Base-by-base conservation (phyloP, 2,797 vertebrate species). In the Brachyalestes nurse region DNA sequence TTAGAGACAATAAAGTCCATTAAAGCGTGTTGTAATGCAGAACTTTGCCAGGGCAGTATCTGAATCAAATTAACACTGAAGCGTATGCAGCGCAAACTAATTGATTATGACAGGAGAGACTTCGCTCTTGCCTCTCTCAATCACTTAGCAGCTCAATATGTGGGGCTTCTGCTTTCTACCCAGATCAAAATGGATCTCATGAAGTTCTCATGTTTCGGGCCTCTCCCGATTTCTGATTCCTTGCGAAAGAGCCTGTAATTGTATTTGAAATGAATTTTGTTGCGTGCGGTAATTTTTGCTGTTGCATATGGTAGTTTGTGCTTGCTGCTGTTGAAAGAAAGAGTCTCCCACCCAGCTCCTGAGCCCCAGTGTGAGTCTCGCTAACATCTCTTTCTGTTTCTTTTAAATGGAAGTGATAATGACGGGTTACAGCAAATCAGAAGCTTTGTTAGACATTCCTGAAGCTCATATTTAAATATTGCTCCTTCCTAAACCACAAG, bases 91-190 rank as follows among this genome's bases (percentile, higher is more conserved):
- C 89, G 71, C 89, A 91, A 93, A 89, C 90, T 91, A 89, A 90
- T 88, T 91, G 93, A 76, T 84, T 95, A 89, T 91, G 90, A 83
- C 87, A 89, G 84, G 85, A 87, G 85, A 87, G 89, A 82, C 85
- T 77, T 88, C 70, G 82, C 75, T 77, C 67, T 78, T 78, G 60
- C 45, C 72, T 83, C 81, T 67, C 83, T 84, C 84, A 67, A 77
- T 87, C 83, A 79, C 77, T 81, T 83, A 80, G 80, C 64, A 23
- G 58, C 65, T 83, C 66, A 61, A 70, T 78, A 82, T 21, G 64
- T 66, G 58, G 28, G 28, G 61, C 71, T 75, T n/a, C 69, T 38
- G 62, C 72, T 74, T 69, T 84, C 49, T 21, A 14, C 75, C 74
- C 75, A 65, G 47, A 61, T 78, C 61, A 79, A 78, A 74, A 58